Percentiles rank a stretch among this genome's conserved stretches.
Conservation (phyloP, 1,140 invertebrate genomes). For the Drosophila sechellia region DNA sequence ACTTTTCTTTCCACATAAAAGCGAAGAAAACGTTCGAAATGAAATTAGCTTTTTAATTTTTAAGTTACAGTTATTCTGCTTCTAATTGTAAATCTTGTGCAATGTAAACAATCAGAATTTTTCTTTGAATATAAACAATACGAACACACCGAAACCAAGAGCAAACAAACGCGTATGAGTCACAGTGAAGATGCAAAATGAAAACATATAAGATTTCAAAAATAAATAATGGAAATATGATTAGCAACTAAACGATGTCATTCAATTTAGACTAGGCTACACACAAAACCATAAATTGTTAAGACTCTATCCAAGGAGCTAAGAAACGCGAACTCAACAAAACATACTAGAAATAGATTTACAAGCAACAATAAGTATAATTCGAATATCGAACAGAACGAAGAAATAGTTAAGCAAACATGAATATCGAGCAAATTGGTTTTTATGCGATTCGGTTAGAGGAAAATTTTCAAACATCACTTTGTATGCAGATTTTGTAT, state of each 20-base stretch:
- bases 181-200: slow-evolving; percentile 41
- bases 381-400: slow-evolving; percentile 11
- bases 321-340: slow-evolving; percentile 29
- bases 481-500: slow-evolving; percentile 61
- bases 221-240: slow-evolving; percentile 32
- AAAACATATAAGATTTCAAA: slow-evolving; percentile 44
- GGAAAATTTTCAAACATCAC: slow-evolving; percentile 26
- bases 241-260: slow-evolving; percentile 55
- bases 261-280: slow-evolving; percentile 66
- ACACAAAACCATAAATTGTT: slow-evolving; percentile 50
- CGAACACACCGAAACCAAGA: slow-evolving; percentile 10
- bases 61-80: slow-evolving; percentile 84
- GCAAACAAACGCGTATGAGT: slow-evolving; percentile 28
- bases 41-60: slow-evolving; percentile 72
- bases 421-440: not conserved
- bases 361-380: slow-evolving; percentile 33
- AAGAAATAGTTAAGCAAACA: slow-evolving; percentile 5
- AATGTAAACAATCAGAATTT: slow-evolving; percentile 84
- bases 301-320: slow-evolving; percentile 56
- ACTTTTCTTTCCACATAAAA: slow-evolving; percentile 54
- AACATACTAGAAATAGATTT: slow-evolving; percentile 57
- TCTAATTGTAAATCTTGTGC: slow-evolving; percentile 85
- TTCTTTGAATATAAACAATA: slow-evolving; percentile 79
- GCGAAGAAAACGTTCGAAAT: slow-evolving; percentile 55
- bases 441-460: slow-evolving; percentile 27